Evolutionary conservation across 1,140 invertebrate species (phyloP).

Genomic region (Bombus pascuorum): DNA sequence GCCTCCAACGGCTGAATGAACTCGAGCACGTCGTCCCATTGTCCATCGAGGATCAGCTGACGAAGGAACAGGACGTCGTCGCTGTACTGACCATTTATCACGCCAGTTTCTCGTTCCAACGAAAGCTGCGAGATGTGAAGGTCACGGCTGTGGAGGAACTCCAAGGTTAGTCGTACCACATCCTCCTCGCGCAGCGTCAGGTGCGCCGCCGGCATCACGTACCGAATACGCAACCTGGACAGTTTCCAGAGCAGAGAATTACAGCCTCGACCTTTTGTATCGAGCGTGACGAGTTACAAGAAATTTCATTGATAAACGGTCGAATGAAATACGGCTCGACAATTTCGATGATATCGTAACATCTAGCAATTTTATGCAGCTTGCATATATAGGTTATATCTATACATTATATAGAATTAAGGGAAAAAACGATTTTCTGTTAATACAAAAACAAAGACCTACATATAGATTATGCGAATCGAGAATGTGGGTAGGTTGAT

Average conservation of each 20-base stretch:
- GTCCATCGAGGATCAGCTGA: conserved; percentile 97
- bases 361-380: background rate
- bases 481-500: background rate
- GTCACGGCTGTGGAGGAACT: conserved; percentile 95
- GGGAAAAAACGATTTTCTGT: background rate
- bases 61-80: conserved; percentile 97
- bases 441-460: background rate
- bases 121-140: conserved; percentile 95
- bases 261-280: conserved; percentile 21
- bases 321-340: background rate
- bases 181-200: conserved; percentile 94
- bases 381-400: background rate
- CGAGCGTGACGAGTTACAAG: no score
- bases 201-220: conserved; percentile 91
- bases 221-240: conserved; percentile 84
- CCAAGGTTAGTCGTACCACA: conserved; percentile 93
- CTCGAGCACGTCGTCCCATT: conserved; percentile 98
- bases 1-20: conserved; percentile 97
- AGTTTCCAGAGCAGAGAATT: conserved; percentile 56
- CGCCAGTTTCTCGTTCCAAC: conserved; percentile 96
- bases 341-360: background rate
- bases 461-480: background rate
- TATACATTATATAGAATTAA: background rate
- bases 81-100: conserved; percentile 95
- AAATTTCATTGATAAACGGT: background rate